Percentiles rank a stretch among this genome's conserved stretches.
Conservation (phyloP, 2,113 vertebrate genomes). For the Takifugu bimaculatus region DNA sequence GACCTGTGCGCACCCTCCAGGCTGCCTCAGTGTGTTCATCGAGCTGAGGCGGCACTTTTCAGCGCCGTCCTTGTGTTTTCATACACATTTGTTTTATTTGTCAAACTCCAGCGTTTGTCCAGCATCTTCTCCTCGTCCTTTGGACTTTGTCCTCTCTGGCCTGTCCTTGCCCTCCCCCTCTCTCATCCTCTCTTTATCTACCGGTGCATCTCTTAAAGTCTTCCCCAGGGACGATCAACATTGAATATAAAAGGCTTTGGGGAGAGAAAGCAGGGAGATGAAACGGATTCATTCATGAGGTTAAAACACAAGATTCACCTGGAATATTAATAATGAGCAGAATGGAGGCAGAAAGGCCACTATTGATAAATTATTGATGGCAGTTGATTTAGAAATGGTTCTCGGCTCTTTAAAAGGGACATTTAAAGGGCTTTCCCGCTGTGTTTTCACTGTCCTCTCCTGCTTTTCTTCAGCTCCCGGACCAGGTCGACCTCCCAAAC, state of each 20-base stretch:
- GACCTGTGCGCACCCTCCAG: slow-evolving; percentile 5
- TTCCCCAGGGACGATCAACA: neutral
- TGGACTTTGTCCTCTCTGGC: neutral
- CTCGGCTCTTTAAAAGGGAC: neutral
- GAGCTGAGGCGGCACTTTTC: too few species aligned
- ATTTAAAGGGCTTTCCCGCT: neutral
- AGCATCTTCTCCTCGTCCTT: too few species aligned
- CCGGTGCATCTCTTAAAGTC: neutral
- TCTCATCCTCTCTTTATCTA: neutral
- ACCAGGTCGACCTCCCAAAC: slow-evolving; percentile 89
- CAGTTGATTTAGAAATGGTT: neutral
- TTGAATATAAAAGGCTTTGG: neutral
- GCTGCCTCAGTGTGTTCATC: neutral
- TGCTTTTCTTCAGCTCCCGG: slow-evolving; percentile 79
- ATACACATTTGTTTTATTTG: too few species aligned
- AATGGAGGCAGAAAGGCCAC: neutral
- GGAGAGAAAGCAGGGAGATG: slow-evolving; percentile 3
- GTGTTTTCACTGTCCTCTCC: slow-evolving; percentile 10
- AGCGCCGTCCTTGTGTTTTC: too few species aligned
- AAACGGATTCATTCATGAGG: slow-evolving; percentile 21
- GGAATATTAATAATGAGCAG: slow-evolving; percentile 10
- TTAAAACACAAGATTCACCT: slow-evolving; percentile 14
- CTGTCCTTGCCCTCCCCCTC: neutral
- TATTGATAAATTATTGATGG: neutral
- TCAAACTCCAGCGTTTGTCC: too few species aligned